Evolutionary conservation across 2,113 vertebrate genomes (phyloP).

Genomic region (Edolisoma coerulescens): DNA sequence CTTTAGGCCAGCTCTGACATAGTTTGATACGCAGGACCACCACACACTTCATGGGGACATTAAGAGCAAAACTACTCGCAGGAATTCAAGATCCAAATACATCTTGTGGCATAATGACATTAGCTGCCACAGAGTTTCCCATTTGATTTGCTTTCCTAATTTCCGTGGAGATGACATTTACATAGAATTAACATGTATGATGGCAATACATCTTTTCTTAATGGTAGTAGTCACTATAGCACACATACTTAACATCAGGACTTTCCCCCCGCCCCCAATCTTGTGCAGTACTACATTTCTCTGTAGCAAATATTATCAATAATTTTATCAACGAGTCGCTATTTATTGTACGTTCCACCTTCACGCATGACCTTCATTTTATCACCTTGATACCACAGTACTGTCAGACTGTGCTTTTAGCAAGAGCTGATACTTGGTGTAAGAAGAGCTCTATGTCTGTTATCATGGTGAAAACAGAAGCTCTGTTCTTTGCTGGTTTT

Average conservation of each 20-base stretch:
- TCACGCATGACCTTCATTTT: background rate
- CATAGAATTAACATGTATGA: background rate
- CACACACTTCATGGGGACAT: background rate
- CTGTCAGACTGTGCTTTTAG: background rate
- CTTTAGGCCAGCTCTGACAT: background rate
- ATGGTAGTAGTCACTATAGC: background rate
- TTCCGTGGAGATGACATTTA: background rate
- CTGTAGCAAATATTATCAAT: background rate
- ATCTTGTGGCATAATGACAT: background rate
- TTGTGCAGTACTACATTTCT: background rate
- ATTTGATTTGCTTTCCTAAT: background rate
- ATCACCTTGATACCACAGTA: background rate
- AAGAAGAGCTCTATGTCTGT: background rate
- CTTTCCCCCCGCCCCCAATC: rapidly evolving
- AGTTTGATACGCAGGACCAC: background rate
- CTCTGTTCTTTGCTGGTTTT: background rate
- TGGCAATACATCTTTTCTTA: background rate
- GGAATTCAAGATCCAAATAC: background rate
- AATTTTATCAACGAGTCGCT: background rate
- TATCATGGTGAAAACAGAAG: background rate
- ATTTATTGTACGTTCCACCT: background rate
- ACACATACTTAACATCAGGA: background rate
- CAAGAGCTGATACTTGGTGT: background rate
- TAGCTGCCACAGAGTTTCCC: background rate
- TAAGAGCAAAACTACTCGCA: background rate